Evolutionary conservation across 2,797 vertebrate genomes (phyloP).

Genomic region (Parauchenoglanis ngamensis): DNA sequence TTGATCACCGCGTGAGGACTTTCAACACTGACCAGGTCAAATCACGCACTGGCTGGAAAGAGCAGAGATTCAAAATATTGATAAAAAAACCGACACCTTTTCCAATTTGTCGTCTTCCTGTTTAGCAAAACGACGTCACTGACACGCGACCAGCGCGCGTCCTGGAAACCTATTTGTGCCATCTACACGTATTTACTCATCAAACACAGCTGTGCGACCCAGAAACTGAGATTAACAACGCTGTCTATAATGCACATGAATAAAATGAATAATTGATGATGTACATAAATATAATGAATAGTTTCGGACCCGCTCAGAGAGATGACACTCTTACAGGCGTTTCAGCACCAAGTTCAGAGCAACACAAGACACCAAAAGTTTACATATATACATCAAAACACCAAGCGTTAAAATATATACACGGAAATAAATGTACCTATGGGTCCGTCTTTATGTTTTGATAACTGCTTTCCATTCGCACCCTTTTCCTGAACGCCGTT

Average conservation of each 20-base stretch:
- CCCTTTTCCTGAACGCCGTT: constrained; percentile 67
- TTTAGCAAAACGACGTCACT: not conserved
- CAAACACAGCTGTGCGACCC: not conserved
- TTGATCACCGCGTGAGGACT: not conserved
- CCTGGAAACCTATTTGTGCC: not conserved
- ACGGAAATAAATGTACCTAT: constrained; percentile 29
- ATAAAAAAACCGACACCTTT: not conserved
- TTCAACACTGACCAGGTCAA: not conserved
- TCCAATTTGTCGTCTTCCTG: not conserved
- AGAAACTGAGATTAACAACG: not conserved
- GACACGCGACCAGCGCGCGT: not conserved
- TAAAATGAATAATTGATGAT: not conserved
- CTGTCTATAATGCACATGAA: too few relatives aligned
- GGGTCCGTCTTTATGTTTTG: constrained; percentile 24
- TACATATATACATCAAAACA: not conserved
- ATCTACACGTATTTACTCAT: not conserved
- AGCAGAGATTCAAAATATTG: not conserved
- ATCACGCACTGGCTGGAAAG: not conserved
- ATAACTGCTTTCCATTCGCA: constrained; percentile 65
- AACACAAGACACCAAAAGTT: not conserved
- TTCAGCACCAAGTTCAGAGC: too few relatives aligned
- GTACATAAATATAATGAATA: not conserved
- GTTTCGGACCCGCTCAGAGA: not conserved
- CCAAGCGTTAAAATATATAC: not conserved
- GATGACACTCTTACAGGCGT: too few relatives aligned